Base-by-base conservation (phyloP, 35 echinoderm and acorn worm genomes). In the Lytechinus pictus region DNA sequence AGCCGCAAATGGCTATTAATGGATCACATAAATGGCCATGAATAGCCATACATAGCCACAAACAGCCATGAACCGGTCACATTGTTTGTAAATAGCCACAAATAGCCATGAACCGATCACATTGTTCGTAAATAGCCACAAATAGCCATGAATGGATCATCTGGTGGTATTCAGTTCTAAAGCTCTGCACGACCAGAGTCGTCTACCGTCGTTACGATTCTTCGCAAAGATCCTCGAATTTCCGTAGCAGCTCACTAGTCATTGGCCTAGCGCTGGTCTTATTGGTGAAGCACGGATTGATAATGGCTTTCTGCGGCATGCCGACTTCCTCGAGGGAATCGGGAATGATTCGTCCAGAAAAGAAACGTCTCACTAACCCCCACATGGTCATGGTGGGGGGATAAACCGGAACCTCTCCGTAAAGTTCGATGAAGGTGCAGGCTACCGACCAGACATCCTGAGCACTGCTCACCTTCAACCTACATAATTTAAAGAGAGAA, bases 401-500 rank as follows among this genome's bases (percentile, higher is more conserved):
- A n/a, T 54, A 93, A 29, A 93, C 91, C n/a, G 52, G 91, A 53
- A 27, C 11, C n/a, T 57, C 52, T 27, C 91, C 91, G 24, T 54
- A 93, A 14, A 93, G 52, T 21, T 93, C 91, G n/a, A 93, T 57
- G 11, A 93, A 57, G 28, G 91, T 55, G 54, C 52, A 93, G 52
- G 52, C 91, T n/a, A 93, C 91, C 53, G 91, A 93, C 91, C 91
- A 93, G 11, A 93, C 19, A 53, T 93, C 91, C 52, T 54, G 91
- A 27, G 91, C 91, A 93, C 91, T 29, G 9, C 9, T 21, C 19
- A 89, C 87, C 52, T 89, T 89, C 12, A 53, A 53, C 52, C 61
- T 71, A 71, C 61, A 21, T 71, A 19, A 71, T 71, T 71, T 3
- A 13, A 21, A 13, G 5, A 21, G 61, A 19, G 4, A 71, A 71